Evolutionary conservation across 30 jellyfish, hydroid and myxozoan species (phyloP).

Genomic region (Mastigias papua): DNA sequence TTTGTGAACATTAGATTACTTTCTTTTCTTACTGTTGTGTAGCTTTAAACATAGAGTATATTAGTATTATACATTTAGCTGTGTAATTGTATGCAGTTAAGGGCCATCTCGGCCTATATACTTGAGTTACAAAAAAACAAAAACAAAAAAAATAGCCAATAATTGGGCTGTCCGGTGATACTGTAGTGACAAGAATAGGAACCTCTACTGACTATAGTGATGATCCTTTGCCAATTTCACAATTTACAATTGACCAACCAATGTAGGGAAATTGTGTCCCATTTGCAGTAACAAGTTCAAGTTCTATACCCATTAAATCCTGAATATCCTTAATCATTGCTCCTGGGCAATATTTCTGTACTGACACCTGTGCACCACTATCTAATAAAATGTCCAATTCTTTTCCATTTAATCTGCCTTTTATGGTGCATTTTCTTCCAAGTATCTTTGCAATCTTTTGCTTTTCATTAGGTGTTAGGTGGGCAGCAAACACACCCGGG

Average conservation of each 20-base stretch:
- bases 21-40: too few species aligned
- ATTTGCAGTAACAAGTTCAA: conserved; percentile 14
- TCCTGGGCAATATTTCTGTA: not conserved
- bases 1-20: too few species aligned
- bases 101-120: too few species aligned
- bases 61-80: too few species aligned
- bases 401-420: conserved; percentile 16
- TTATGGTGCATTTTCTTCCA: conserved; percentile 3
- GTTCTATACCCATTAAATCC: not conserved
- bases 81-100: too few species aligned
- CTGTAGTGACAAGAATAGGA: conserved; percentile 17
- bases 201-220: not conserved
- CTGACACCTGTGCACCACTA: conserved; percentile 42
- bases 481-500: conserved; percentile 9
- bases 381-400: not conserved
- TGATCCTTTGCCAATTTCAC: not conserved
- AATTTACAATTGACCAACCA: conserved; percentile 3
- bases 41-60: too few species aligned
- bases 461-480: conserved; percentile 35
- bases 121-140: too few species aligned
- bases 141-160: conserved; percentile 28
- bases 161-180: conserved; percentile 9
- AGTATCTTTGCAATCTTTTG: conserved; percentile 1
- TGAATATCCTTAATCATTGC: conserved; percentile 11
- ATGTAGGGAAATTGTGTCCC: conserved; percentile 37